Percentiles rank a stretch among this genome's conserved stretches.
phyloP scores from a whole-genome alignment of 2,113 vertebrate genomes.

The Xiphophorus maculatus region DNA sequence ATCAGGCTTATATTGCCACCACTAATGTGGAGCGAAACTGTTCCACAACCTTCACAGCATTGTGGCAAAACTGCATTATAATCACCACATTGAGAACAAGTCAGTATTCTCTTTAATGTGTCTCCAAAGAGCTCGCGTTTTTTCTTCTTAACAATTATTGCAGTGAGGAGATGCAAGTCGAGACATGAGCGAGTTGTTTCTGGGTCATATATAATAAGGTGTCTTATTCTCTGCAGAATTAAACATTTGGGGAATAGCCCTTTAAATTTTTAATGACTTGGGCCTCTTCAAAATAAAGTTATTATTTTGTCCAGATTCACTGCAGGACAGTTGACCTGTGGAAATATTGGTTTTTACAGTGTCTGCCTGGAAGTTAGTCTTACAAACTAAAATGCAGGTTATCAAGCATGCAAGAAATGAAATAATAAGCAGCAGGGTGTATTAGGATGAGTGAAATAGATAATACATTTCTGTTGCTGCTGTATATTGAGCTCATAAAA shows the following conservation, averaged over 20 bases:
- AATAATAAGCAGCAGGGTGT: constrained; percentile 19
- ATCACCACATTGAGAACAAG: not conserved
- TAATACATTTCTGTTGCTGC: constrained; percentile 44
- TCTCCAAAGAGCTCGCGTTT: constrained; percentile 35
- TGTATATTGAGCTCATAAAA: constrained; percentile 59
- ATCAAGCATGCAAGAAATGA: not conserved
- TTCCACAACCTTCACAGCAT: not conserved
- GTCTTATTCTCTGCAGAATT: constrained; percentile 41
- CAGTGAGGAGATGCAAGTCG: constrained; percentile 34
- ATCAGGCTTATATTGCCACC: not conserved
- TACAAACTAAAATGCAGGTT: constrained; percentile 6
- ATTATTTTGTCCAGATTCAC: not conserved
- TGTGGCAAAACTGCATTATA: constrained; percentile 30
- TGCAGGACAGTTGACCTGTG: constrained; percentile 1
- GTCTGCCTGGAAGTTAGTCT: constrained; percentile 2
- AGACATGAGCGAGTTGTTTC: constrained; percentile 52
- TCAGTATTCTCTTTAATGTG: constrained; percentile 48
- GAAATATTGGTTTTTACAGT: constrained; percentile 7
- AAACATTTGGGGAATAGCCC: constrained; percentile 40
- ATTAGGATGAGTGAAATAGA: constrained; percentile 7
- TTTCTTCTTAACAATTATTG: constrained; percentile 20
- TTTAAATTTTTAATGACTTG: constrained; percentile 62
- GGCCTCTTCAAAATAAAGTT: constrained; percentile 35
- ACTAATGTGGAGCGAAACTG: constrained; percentile 8
- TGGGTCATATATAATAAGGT: constrained; percentile 57